Base-by-base conservation (phyloP, 2,888 invertebrate species). In the Fragum sueziense region DNA sequence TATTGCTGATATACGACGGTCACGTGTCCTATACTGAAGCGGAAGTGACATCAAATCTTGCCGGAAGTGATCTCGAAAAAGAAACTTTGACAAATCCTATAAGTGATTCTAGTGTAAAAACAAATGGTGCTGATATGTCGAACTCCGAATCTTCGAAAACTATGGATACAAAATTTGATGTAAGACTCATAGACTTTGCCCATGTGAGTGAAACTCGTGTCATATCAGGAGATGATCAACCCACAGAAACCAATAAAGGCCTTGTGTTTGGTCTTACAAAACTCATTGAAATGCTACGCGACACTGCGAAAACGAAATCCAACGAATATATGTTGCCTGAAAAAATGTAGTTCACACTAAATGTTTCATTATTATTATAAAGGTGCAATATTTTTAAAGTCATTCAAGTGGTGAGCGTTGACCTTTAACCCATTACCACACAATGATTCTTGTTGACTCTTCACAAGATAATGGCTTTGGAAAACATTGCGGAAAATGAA, bases 151-250 rank as follows among this genome's bases (percentile, higher is more conserved):
- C 7, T 14, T 9, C 17, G 4, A 47, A 47, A 47, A 4, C 34
- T 34, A 20, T 14, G 1, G 59, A 72, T 65, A 22, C 27, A 9
- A 29, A 69, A 93, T 90, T 92, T 2, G 97, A 98, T 93, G 96
- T 98, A 71, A 95, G 98, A 88, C 96, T 98, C 95, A 98, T 98
- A 88, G 98, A 98, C 94, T 98, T 98, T 94, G 98, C 98, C 77
- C 97, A 98, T 93, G 97, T 97, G 2, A 96, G 97, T 17, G 67
- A 75, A 57, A 62, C 25, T 27, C 59, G 70, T n/a, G 52, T 73
- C 0, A 80, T 76, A 7, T 14, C 61, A 61, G 17, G 3, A 20
- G 47, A 47, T n/a, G 17, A 2, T 47, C 20, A 47, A 37, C 6
- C 6, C 20, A 2, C 47, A 14, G 4, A 3, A 47, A n/a, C 14